Conservation (phyloP, 2,888 invertebrate species). For the Eupithecia exiguata region DNA sequence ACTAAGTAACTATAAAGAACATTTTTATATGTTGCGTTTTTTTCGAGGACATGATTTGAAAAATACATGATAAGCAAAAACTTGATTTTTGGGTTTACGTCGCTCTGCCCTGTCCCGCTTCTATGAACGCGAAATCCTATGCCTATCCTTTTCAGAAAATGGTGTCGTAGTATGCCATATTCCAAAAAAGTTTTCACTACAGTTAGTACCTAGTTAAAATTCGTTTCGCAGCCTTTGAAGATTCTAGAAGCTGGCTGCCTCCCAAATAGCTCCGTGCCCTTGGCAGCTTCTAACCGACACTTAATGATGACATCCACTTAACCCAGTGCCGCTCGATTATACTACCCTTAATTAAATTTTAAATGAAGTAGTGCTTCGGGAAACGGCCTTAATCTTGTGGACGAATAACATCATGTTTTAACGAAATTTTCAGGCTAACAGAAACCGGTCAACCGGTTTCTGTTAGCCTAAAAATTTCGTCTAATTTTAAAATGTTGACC, state of each 20-base stretch:
- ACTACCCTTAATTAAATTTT: conserved; percentile 52
- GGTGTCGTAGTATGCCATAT: too few species aligned
- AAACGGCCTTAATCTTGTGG: conserved; percentile 13
- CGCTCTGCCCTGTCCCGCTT: too few species aligned
- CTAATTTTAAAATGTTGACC: too few species aligned
- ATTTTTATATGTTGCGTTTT: too few species aligned
- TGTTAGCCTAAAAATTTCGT: not conserved
- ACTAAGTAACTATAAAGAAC: too few species aligned
- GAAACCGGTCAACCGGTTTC: not conserved
- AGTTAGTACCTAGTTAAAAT: conserved; percentile 41
- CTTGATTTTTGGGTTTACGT: too few species aligned
- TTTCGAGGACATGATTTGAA: too few species aligned
- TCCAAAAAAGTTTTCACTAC: conserved; percentile 19
- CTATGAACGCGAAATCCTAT: too few species aligned
- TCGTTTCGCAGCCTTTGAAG: conserved; percentile 43
- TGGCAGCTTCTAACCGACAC: conserved; percentile 55
- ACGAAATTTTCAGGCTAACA: not conserved
- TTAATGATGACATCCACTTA: conserved; percentile 59
- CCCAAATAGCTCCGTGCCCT: conserved; percentile 63
- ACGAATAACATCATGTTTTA: conserved; percentile 1
- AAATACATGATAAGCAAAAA: too few species aligned
- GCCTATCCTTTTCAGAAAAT: too few species aligned
- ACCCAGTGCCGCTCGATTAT: conserved; percentile 51
- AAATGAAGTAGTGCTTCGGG: conserved; percentile 28
- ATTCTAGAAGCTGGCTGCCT: conserved; percentile 52